A percentile compares a stretch with the other conserved stretches of the same genome.
Conservation (phyloP, 2,888 invertebrate species). For the Agelastica alni region DNA sequence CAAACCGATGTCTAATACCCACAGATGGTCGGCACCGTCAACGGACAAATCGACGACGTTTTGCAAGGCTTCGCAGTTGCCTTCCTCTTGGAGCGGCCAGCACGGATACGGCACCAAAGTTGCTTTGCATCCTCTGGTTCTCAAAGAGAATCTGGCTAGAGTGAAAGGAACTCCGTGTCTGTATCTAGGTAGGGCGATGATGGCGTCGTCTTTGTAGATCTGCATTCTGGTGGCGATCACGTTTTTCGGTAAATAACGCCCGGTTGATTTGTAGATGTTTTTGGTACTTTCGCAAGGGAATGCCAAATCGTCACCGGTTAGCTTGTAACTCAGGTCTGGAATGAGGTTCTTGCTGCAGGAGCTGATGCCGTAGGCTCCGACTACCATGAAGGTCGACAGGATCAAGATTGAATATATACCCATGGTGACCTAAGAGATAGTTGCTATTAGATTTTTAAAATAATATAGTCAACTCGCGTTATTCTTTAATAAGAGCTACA, state of each 20-base stretch:
- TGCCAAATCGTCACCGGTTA: constrained; percentile 40
- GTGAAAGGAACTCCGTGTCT: constrained; percentile 71
- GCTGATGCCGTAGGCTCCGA: constrained; percentile 31
- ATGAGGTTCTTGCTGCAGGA: constrained; percentile 42
- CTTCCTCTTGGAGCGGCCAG: constrained; percentile 67
- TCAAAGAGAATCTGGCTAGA: constrained; percentile 62
- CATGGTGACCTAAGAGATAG: constrained; percentile 34
- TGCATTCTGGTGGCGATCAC: constrained; percentile 65
- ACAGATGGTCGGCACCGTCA: constrained; percentile 67
- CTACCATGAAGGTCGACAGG: constrained; percentile 27
- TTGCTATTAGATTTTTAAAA: too few species aligned
- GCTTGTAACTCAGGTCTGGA: constrained; percentile 45
- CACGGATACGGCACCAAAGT: constrained; percentile 66
- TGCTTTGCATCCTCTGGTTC: constrained; percentile 57
- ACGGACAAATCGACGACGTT: constrained; percentile 70
- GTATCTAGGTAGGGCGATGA: constrained; percentile 64
- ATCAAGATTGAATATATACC: constrained; percentile 28
- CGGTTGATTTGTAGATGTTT: constrained; percentile 62
- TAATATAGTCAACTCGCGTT: too few species aligned
- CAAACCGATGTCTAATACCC: constrained; percentile 74
- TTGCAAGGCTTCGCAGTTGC: constrained; percentile 67
- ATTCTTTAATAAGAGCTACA: too few species aligned
- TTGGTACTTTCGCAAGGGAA: constrained; percentile 55
- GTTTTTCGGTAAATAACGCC: constrained; percentile 63
- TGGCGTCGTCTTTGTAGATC: constrained; percentile 61